Conservation (phyloP, 2,888 invertebrate species). For the Anthophora plumipes region DNA sequence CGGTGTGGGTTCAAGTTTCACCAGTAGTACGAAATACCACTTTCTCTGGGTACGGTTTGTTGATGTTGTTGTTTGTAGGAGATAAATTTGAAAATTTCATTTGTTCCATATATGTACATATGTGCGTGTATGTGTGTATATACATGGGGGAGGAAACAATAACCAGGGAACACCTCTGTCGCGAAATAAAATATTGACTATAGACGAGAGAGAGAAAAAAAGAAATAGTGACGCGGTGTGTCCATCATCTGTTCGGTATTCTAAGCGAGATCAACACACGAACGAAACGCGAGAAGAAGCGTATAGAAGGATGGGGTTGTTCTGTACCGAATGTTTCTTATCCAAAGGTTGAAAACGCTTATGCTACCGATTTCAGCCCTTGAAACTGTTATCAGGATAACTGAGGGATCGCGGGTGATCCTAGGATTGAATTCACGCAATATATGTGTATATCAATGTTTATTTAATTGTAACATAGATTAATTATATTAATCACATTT, state of each 20-base stretch:
- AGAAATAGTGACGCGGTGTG: too few species aligned
- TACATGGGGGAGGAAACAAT: neutral
- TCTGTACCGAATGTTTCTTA: too few species aligned
- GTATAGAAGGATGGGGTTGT: too few species aligned
- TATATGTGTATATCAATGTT: too few species aligned
- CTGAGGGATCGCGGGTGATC: too few species aligned
- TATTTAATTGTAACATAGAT: too few species aligned
- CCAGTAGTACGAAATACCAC: neutral
- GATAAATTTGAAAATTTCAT: conserved; percentile 25
- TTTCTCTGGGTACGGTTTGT: neutral
- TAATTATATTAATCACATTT: too few species aligned
- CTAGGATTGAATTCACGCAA: too few species aligned
- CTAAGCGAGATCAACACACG: neutral
- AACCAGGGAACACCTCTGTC: neutral
- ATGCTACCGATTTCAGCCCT: too few species aligned
- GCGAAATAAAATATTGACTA: conserved; percentile 21
- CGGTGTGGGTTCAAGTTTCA: neutral
- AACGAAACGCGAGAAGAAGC: neutral
- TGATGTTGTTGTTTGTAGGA: neutral
- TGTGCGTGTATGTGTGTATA: too few species aligned
- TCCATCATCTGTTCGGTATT: conserved; percentile 30
- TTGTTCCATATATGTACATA: neutral
- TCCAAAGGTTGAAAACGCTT: too few species aligned
- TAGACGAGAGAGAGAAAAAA: neutral
- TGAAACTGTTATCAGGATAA: too few species aligned